Percentiles rank a stretch among this genome's conserved stretches.
Evolutionary conservation across 2,797 vertebrate species (phyloP).

Genomic region (Petrocephalus schoutedeni): DNA sequence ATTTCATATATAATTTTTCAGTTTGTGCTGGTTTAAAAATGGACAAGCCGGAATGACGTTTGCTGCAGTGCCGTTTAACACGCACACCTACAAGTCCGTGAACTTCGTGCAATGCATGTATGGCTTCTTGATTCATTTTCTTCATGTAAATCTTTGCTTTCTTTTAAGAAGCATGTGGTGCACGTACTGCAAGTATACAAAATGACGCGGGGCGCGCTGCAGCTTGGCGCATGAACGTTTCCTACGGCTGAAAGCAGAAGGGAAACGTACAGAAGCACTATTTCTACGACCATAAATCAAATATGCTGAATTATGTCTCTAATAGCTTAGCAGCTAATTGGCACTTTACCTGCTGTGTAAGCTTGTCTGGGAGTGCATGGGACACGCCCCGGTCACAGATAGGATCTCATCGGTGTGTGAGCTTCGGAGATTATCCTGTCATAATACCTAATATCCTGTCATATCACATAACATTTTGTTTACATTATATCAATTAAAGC

Average conservation of each 20-base stretch:
- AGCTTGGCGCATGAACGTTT: background rate
- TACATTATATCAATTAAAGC: slow-evolving; percentile 4
- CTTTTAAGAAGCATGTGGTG: background rate
- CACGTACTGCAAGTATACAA: background rate
- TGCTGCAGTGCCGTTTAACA: background rate
- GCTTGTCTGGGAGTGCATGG: background rate
- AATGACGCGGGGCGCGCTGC: background rate
- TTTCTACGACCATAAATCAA: background rate
- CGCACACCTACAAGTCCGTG: background rate
- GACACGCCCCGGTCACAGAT: background rate
- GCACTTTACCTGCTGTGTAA: background rate
- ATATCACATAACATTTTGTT: background rate
- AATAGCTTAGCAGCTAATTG: background rate
- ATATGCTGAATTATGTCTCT: background rate
- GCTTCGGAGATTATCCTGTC: background rate
- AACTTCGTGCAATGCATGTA: background rate
- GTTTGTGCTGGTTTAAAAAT: background rate
- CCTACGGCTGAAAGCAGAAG: background rate
- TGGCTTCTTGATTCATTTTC: background rate
- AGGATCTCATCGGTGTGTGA: background rate
- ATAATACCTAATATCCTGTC: background rate
- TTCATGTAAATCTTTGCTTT: background rate
- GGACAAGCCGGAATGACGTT: background rate
- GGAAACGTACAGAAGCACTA: background rate
- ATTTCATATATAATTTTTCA: background rate